phyloP scores from a whole-genome alignment of 1,140 invertebrate genomes.

The Marisa cornuarietis region DNA sequence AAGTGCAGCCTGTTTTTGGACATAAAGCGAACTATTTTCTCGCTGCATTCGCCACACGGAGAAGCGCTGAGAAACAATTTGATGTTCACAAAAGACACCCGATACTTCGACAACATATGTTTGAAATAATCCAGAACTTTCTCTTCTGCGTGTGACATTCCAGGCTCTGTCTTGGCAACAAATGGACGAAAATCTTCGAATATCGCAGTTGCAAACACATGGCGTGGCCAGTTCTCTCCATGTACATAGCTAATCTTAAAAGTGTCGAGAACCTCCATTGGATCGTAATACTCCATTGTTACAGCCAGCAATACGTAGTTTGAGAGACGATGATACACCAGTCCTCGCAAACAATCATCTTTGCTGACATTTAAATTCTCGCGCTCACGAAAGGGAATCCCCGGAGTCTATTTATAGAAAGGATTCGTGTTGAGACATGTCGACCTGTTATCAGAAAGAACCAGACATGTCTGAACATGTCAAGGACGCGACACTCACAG shows the following conservation, averaged over 20 bases:
- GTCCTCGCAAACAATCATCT: not conserved
- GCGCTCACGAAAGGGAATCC: not conserved
- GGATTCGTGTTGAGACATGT: not conserved
- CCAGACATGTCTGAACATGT: not conserved
- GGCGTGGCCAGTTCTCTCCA: not conserved
- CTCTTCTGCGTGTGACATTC: not conserved
- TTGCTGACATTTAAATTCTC: not conserved
- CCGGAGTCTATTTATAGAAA: not conserved
- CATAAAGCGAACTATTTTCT: not conserved
- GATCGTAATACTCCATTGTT: too few relatives aligned
- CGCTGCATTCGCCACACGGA: not conserved
- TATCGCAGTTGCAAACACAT: not conserved
- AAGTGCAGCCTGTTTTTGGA: not conserved
- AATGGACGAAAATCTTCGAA: not conserved
- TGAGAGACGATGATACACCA: not conserved
- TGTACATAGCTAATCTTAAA: not conserved
- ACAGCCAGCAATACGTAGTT: not conserved
- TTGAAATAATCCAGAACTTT: not conserved
- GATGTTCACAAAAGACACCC: not conserved
- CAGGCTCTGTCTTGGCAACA: not conserved
- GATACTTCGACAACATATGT: not conserved
- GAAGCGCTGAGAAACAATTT: not conserved
- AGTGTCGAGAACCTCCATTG: not conserved
- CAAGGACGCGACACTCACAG: too few relatives aligned
- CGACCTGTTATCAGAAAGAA: not conserved